These are phyloP conservation scores for Zoanthus sociatus DNA, from an alignment of 92 coral and sea anemone species.

Conservation along the genomic window DNA sequence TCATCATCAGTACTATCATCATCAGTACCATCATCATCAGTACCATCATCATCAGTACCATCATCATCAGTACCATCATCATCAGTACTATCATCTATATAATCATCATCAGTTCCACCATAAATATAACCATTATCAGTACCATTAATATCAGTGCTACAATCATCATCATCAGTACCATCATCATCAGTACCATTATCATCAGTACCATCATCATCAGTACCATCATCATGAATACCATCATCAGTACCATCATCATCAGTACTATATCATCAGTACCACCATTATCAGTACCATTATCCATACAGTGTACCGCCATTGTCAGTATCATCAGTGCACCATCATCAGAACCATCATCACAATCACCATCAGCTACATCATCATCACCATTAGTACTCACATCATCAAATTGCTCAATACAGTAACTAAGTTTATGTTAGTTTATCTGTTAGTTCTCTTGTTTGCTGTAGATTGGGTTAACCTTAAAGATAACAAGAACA, in stretches of 20 bases:
- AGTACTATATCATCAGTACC: neutral
- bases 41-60: neutral
- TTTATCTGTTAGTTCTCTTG: neutral
- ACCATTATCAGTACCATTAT: neutral
- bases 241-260: neutral
- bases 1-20: neutral
- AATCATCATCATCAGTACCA: neutral
- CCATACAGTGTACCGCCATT: too few relatives aligned
- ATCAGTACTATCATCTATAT: neutral
- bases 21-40: neutral
- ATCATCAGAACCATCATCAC: neutral
- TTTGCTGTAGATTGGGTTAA: slow-evolving; percentile 20
- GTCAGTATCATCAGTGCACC: neutral
- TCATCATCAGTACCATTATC: neutral
- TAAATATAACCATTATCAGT: neutral
- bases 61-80: neutral
- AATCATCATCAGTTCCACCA: neutral
- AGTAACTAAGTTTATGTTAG: too few relatives aligned
- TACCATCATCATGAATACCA: neutral
- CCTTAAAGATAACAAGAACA: slow-evolving; percentile 11
- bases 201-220: neutral
- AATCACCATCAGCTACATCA: neutral
- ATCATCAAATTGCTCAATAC: neutral
- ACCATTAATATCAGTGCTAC: neutral
- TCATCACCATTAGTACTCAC: neutral